phyloP scores from a whole-genome alignment of 2,888 invertebrate genomes.

The Drosophila paramelanica region DNA sequence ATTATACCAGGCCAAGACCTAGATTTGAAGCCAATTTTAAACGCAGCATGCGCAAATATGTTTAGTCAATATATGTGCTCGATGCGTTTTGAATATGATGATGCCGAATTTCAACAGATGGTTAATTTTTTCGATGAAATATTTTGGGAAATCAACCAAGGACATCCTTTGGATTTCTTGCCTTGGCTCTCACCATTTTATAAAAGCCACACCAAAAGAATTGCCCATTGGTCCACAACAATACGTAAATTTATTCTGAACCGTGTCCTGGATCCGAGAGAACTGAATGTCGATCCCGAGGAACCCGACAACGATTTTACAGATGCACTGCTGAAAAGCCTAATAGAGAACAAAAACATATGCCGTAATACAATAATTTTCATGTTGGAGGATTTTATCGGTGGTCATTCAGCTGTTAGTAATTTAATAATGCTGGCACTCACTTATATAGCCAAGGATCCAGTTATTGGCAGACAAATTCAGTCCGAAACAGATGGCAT shows the following conservation, averaged over 20 bases:
- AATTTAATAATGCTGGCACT: conserved; percentile 92
- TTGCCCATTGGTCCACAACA: conserved; percentile 89
- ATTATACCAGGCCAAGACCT: conserved; percentile 83
- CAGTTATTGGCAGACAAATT: conserved; percentile 88
- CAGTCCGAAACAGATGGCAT: conserved; percentile 89
- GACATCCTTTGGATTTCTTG: conserved; percentile 93
- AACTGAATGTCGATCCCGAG: conserved; percentile 85
- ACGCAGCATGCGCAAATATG: conserved; percentile 92
- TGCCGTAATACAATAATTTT: conserved; percentile 92
- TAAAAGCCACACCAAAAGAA: conserved; percentile 88
- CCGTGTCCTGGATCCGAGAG: conserved; percentile 87
- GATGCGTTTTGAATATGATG: conserved; percentile 89
- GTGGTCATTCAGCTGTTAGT: conserved; percentile 94
- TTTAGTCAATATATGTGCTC: conserved; percentile 95
- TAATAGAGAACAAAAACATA: conserved; percentile 87
- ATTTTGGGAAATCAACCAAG: conserved; percentile 96
- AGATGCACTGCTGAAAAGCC: conserved; percentile 90
- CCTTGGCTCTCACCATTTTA: conserved; percentile 93
- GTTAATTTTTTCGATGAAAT: conserved; percentile 93
- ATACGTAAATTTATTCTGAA: conserved; percentile 91
- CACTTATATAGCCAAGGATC: conserved; percentile 89
- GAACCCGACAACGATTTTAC: conserved; percentile 90
- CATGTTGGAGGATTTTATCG: conserved; percentile 94
- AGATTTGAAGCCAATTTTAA: conserved; percentile 89
- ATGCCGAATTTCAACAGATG: conserved; percentile 88